Evolutionary conservation across 2,888 invertebrate species (phyloP).

Genomic region (Meghimatium bilineatum): DNA sequence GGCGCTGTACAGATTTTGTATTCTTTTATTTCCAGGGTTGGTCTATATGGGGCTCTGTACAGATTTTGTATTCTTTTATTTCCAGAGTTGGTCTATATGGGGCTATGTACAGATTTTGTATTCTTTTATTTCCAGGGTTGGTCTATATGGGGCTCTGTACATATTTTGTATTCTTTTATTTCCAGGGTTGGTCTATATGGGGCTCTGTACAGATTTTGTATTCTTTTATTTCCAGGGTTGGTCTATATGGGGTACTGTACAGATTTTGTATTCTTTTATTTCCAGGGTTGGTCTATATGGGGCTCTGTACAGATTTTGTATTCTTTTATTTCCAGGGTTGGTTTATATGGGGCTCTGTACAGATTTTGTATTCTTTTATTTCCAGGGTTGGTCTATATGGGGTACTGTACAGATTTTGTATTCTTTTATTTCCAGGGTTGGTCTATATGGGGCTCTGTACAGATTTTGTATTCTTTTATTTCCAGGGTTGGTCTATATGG

Average conservation of each 20-base stretch:
- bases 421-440: conserved; percentile 49
- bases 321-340: conserved; percentile 49
- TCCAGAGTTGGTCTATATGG: conserved; percentile 50
- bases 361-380: conserved; percentile 46
- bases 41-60: conserved; percentile 40
- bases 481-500: conserved; percentile 49
- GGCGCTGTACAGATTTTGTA: conserved; percentile 42
- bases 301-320: conserved; percentile 41
- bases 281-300: conserved; percentile 49
- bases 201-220: conserved; percentile 41
- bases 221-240: conserved; percentile 49
- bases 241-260: conserved; percentile 42
- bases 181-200: conserved; percentile 49
- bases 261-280: conserved; percentile 46
- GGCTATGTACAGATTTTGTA: conserved; percentile 41
- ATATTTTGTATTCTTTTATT: conserved; percentile 46
- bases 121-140: conserved; percentile 49
- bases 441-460: conserved; percentile 40
- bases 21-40: conserved; percentile 49
- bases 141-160: conserved; percentile 40
- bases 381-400: conserved; percentile 49
- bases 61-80: conserved; percentile 46
- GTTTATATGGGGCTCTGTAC: conserved; percentile 40
- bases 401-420: conserved; percentile 43
- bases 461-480: conserved; percentile 46